phyloP scores from a whole-genome alignment of 2,888 invertebrate species.

The Lithodes maja region DNA sequence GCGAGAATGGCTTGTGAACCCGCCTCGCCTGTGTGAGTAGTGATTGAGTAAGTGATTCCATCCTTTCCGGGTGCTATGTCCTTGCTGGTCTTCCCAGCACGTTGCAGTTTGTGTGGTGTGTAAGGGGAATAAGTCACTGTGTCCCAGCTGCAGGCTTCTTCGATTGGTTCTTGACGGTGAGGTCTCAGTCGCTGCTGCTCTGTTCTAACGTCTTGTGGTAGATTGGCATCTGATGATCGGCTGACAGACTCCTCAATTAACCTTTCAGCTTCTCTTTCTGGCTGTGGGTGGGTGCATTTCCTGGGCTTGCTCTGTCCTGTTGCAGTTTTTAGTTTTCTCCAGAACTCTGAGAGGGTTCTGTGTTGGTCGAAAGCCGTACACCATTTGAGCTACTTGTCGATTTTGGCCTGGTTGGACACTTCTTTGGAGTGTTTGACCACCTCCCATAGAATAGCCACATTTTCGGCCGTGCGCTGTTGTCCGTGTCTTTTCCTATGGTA shows the following conservation, averaged over 20 bases:
- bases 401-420: background rate
- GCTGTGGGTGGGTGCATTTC: background rate
- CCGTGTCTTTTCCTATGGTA: background rate
- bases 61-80: background rate
- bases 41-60: background rate
- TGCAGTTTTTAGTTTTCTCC: background rate
- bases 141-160: background rate
- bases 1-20: background rate
- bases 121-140: background rate
- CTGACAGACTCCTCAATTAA: background rate
- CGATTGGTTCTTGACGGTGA: background rate
- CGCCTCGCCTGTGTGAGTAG: background rate
- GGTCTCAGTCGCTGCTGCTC: background rate
- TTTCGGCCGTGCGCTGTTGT: background rate
- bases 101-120: background rate
- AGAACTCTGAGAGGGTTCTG: background rate
- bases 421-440: background rate
- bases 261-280: background rate
- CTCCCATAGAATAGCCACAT: background rate
- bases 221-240: background rate
- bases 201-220: background rate
- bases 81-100: background rate
- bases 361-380: slow-evolving; percentile 12
- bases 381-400: slow-evolving; percentile 2
- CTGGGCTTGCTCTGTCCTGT: background rate